Base-by-base conservation (phyloP, 2,888 invertebrate genomes). In the Apomyelois bistriatella region DNA sequence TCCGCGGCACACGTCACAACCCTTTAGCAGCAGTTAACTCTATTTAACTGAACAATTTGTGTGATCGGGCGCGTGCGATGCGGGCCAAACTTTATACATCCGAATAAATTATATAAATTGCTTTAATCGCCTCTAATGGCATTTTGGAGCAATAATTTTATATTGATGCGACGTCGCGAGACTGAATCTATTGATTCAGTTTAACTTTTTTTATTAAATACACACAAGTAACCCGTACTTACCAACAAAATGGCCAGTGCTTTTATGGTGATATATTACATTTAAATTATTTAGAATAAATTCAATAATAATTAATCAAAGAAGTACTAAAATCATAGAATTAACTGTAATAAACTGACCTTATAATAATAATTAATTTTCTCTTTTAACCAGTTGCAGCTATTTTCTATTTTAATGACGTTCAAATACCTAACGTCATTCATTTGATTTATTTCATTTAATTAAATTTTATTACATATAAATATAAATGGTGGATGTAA, bases 41-140 rank as follows among this genome's bases (percentile, higher is more conserved):
- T 68, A 69, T 72, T 78, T 74, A 75, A 76, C 76, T 70, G 65
- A 70, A 72, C 68, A 68, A 70, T 66, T 61, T 49, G 57, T 53
- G 53, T 54, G 36, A 53, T 57, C 55, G 52, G 56, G 59, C 58
- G 62, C 62, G 61, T 40, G 55, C 48, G 62, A 67, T 72, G 75
- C 68, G 74, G 68, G 72, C 57, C 56, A 58, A 62, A 60, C 61
- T 68, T 72, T 66, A 68, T 71, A 71, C 68, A 67, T 58, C 67
- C 66, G 72, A 76, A 76, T 72, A 77, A 73, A 78, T 72, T 74
- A 76, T 75, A 79, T 81, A 82, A 82, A 83, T 84, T 79, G 72
- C 73, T 78, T 74, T 82, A 82, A 85, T 84, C 82, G 76, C 73
- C 57, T 74, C 58, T 69, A 71, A 75, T 72, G 73, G 70, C 62